Evolutionary conservation across 2,888 invertebrate species (phyloP).

Genomic region (Pteria penguin): DNA sequence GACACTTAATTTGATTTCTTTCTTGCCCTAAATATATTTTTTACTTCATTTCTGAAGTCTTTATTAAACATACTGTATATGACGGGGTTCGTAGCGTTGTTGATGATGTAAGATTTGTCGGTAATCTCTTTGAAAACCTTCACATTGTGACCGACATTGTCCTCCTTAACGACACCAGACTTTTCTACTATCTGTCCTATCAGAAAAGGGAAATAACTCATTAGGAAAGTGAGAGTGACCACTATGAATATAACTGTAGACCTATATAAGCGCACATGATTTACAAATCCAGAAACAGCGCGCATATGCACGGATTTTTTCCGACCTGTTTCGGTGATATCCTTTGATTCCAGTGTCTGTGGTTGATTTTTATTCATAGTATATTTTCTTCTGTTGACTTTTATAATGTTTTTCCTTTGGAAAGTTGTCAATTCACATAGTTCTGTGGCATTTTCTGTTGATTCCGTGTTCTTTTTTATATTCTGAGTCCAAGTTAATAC

Average conservation of each 20-base stretch:
- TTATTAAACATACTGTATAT: conserved; percentile 24
- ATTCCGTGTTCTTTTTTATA: background rate
- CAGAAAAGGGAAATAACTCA: conserved; percentile 28
- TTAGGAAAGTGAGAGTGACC: conserved; percentile 10
- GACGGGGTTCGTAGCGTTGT: conserved; percentile 22
- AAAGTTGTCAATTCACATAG: background rate
- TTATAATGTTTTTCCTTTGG: background rate
- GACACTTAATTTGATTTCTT: no score
- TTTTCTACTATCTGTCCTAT: conserved; percentile 11
- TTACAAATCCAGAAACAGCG: background rate
- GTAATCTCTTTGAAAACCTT: conserved; percentile 12
- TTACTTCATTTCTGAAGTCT: conserved; percentile 10
- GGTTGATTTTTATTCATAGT: background rate
- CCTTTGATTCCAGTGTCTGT: background rate
- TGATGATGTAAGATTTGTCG: conserved; percentile 18
- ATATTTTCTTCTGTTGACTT: background rate
- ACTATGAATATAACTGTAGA: conserved; percentile 4
- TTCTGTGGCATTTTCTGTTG: background rate
- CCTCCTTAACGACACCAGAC: background rate
- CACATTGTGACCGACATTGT: background rate
- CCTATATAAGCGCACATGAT: background rate
- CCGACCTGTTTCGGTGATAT: background rate
- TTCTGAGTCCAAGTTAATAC: conserved; percentile 13
- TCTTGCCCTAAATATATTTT: background rate
- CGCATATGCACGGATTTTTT: background rate